phyloP scores from a whole-genome alignment of 2,113 vertebrate genomes.

The Paralichthys olivaceus region DNA sequence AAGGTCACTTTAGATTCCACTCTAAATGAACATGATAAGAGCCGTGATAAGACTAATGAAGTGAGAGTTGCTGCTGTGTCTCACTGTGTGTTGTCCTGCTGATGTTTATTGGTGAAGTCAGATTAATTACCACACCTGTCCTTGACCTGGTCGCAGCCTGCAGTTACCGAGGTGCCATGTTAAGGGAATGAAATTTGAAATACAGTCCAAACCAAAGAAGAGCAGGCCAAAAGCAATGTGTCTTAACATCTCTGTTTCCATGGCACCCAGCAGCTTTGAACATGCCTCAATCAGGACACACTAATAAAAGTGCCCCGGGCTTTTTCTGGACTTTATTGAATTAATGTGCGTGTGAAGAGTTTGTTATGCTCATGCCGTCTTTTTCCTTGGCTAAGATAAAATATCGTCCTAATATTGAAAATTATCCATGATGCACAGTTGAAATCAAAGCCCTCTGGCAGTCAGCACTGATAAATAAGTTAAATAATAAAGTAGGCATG shows the following conservation, averaged over 20 bases:
- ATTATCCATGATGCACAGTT: not conserved
- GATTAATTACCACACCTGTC: conserved; percentile 4
- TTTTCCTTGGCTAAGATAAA: conserved; percentile 32
- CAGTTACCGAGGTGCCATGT: not conserved
- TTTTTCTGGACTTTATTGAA: conserved; percentile 54
- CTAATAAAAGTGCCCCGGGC: conserved; percentile 36
- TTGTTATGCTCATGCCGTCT: conserved; percentile 26
- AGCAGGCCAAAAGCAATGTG: not conserved
- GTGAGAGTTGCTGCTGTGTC: not conserved
- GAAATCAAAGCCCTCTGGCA: conserved; percentile 19
- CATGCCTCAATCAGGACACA: conserved; percentile 24
- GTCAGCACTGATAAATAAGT: conserved; percentile 12
- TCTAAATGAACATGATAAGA: not conserved
- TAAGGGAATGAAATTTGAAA: conserved; percentile 14
- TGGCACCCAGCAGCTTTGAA: conserved; percentile 48
- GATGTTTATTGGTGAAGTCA: not conserved
- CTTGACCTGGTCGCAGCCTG: not conserved
- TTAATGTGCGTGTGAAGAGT: conserved; percentile 37
- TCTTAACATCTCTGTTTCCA: conserved; percentile 56
- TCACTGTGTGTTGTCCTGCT: not conserved
- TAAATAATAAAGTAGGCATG: conserved; percentile 19
- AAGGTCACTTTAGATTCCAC: conserved; percentile 8
- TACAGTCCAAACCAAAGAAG: conserved; percentile 6
- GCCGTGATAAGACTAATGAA: not conserved
- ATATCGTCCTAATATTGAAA: conserved; percentile 26